Evolutionary conservation across 2,888 invertebrate genomes (phyloP).

Genomic region (Campoplex nolae): DNA sequence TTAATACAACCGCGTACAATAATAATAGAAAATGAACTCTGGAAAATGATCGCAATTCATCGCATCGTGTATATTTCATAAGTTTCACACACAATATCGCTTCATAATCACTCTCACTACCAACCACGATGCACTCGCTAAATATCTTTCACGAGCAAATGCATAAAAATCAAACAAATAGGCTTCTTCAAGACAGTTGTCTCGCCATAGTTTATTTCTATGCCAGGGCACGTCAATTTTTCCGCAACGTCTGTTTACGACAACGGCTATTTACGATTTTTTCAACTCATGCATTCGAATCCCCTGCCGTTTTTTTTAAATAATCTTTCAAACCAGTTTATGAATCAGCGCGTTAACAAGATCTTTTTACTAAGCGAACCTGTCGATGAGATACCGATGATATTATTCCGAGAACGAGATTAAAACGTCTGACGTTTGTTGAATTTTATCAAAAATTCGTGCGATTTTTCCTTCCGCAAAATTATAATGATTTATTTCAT

Average conservation of each 20-base stretch:
- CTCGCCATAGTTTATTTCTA: not conserved
- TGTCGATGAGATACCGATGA: too few relatives aligned
- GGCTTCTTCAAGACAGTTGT: not conserved
- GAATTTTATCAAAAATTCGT: too few relatives aligned
- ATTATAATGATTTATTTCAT: not conserved
- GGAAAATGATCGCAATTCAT: conserved; percentile 32
- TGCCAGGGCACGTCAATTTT: not conserved
- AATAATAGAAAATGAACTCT: conserved; percentile 26
- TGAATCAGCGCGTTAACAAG: too few relatives aligned
- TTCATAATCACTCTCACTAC: conserved; percentile 37
- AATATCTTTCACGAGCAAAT: conserved; percentile 1
- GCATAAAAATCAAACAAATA: not conserved
- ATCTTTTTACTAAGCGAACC: too few relatives aligned
- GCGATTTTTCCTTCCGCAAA: too few relatives aligned
- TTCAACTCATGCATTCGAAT: too few relatives aligned
- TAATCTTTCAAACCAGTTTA: too few relatives aligned
- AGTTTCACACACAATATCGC: conserved; percentile 11
- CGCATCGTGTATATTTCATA: conserved; percentile 42
- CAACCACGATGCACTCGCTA: conserved; percentile 32
- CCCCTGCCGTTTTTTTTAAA: too few relatives aligned
- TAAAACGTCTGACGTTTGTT: too few relatives aligned
- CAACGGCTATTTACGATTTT: too few relatives aligned
- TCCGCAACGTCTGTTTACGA: too few relatives aligned
- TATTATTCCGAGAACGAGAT: too few relatives aligned
- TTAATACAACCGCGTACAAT: conserved; percentile 47